phyloP scores from a whole-genome alignment of 2,888 invertebrate species.

The Drosophila setosimentum region DNA sequence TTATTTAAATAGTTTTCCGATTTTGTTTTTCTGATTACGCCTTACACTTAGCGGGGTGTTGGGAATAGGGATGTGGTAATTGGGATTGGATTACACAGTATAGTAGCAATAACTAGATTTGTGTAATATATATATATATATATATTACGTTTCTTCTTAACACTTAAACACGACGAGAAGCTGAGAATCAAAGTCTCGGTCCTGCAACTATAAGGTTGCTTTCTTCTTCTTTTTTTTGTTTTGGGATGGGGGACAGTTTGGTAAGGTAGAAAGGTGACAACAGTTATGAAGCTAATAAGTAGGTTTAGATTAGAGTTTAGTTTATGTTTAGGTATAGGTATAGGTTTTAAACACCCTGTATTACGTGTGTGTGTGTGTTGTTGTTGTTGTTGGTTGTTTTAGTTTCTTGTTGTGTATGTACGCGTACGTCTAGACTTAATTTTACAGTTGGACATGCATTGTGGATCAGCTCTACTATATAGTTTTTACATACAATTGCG shows the following conservation, averaged over 20 bases:
- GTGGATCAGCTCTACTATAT: conserved; percentile 76
- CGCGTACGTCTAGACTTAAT: conserved; percentile 73
- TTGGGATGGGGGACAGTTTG: neutral
- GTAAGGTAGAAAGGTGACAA: conserved; percentile 49
- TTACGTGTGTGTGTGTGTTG: conserved; percentile 53
- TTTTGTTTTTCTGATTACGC: conserved; percentile 52
- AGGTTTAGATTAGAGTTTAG: conserved; percentile 65
- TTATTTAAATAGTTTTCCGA: conserved; percentile 68
- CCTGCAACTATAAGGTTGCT: conserved; percentile 50
- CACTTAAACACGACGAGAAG: conserved; percentile 79
- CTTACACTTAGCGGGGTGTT: conserved; percentile 62
- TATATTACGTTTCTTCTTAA: conserved; percentile 66
- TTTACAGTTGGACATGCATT: conserved; percentile 82
- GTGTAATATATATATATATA: conserved; percentile 7
- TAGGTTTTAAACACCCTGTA: conserved; percentile 77
- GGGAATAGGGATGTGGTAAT: conserved; percentile 18
- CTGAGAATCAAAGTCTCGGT: conserved; percentile 60
- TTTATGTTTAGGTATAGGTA: conserved; percentile 44
- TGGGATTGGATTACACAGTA: conserved; percentile 60
- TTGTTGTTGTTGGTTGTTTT: neutral
- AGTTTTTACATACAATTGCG: conserved; percentile 80
- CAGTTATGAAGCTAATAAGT: conserved; percentile 73
- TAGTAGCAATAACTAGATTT: conserved; percentile 74
- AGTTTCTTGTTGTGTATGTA: conserved; percentile 32
- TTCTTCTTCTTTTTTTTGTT: neutral